Base-by-base conservation (phyloP, 2,888 invertebrate species). In the Epistrophella euchroma region DNA sequence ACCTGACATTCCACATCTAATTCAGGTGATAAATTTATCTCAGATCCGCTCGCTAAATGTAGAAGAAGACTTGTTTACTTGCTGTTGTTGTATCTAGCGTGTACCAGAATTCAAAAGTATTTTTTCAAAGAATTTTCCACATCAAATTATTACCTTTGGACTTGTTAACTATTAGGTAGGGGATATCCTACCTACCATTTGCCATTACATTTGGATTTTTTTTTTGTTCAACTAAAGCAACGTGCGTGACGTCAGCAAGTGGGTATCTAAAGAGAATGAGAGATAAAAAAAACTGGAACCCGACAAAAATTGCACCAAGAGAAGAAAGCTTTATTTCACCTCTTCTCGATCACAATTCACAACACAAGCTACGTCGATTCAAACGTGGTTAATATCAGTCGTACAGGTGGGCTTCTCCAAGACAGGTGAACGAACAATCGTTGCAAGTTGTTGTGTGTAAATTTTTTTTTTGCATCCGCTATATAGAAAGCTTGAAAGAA, bases 331-430 rank as follows among this genome's bases (percentile, higher is more conserved):
- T 82, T 82, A 73, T 58, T 32, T 45, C 45, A 47, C 47, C 64
- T 68, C 76, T 37, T 64, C 76, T 52, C 45, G 40, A 60, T 25
- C 50, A 25, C 43, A 15, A 43, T 60, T 25, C 50, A 25, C 43
- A 15, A 43, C 68, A 52, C 56, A 50, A 50, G 58, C 47, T 52
- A 35, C 78, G 52, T 77, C 68, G 76, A 68, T 66, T 64, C 52
- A 62, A 80, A 80, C 74, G 84, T 80, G 77, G 77, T 82, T 73
- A 82, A 74, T 74, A 74, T 77, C 83, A 87, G 87, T 87, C 78
- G 72, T 79, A 83, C 83, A 87, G 87, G 87, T 87, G 83, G 78
- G 78, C 79, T 87, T 83, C 87, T 79, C 64, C 60, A 72, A 79
- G 77, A 62, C 87, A 87, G 87, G 82, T 86, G 86, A 85, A 79